Conservation (phyloP, 2,113 vertebrate species). For the Tragelaphus scriptus region DNA sequence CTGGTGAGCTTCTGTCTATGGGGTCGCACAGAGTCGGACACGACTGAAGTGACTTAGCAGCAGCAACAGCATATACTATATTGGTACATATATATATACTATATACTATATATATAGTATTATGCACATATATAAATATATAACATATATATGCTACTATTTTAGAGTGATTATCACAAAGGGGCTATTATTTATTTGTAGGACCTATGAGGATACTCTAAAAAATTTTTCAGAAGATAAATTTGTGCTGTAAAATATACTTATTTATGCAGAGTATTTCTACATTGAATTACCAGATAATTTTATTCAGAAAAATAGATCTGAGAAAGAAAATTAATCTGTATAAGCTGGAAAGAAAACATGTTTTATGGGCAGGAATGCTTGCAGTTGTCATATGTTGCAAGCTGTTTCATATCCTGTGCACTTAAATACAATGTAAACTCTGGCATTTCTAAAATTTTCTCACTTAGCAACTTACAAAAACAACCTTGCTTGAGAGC, state of each 20-base stretch:
- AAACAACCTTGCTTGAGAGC: neutral
- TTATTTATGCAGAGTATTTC: neutral
- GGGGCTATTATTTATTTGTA: neutral
- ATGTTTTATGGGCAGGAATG: neutral
- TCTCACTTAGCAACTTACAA: neutral
- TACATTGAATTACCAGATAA: neutral
- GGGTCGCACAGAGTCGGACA: too few species aligned
- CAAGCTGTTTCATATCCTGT: neutral
- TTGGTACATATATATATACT: too few species aligned
- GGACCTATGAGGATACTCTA: neutral
- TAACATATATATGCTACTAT: neutral
- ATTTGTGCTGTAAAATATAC: neutral
- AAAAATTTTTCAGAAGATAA: neutral
- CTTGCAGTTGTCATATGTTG: neutral
- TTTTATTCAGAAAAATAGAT: neutral
- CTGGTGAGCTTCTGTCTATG: too few species aligned
- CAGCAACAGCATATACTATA: too few species aligned
- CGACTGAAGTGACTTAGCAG: too few species aligned
- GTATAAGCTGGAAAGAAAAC: neutral
- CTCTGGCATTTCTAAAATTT: conserved; percentile 21
- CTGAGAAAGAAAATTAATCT: neutral
- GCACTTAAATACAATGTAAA: neutral
- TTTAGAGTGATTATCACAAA: neutral
- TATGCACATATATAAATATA: too few species aligned
- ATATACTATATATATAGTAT: too few species aligned